Percentiles rank a stretch among this genome's conserved stretches.
Evolutionary conservation across 2,888 invertebrate genomes (phyloP).

Genomic region (Helobdella robusta): DNA sequence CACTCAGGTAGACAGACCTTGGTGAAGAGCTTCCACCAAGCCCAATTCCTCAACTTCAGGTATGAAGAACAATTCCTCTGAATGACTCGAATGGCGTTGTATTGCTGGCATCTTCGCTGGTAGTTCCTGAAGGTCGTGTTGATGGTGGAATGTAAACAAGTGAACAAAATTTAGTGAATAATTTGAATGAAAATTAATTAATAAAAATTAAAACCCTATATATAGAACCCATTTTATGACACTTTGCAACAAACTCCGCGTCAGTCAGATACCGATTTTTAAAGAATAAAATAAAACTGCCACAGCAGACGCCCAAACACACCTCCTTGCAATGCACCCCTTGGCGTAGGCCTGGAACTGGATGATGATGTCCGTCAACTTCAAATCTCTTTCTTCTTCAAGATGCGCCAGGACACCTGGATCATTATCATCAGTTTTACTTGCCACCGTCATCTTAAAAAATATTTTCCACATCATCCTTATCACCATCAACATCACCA

Average conservation of each 20-base stretch:
- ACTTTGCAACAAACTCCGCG: too few relatives aligned
- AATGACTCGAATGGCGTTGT: constrained; percentile 95
- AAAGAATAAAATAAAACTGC: too few relatives aligned
- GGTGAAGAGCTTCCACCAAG: constrained; percentile 99
- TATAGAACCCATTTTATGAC: too few relatives aligned
- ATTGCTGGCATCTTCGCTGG: constrained; percentile 89
- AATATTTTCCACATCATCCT: too few relatives aligned
- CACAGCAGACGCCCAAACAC: too few relatives aligned
- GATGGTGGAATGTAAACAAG: too few relatives aligned
- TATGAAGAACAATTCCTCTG: constrained; percentile 98
- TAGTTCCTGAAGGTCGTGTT: constrained; percentile 63
- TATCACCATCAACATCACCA: constrained; percentile 61
- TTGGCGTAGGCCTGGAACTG: constrained; percentile 95
- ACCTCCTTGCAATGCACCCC: constrained; percentile 76
- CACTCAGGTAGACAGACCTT: constrained; percentile 58
- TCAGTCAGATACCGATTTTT: too few relatives aligned
- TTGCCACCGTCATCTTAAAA: too few relatives aligned
- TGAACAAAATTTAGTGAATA: too few relatives aligned
- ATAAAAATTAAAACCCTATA: too few relatives aligned
- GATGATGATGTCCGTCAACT: constrained; percentile 93
- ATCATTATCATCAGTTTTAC: too few relatives aligned
- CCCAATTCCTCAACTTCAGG: constrained; percentile 95
- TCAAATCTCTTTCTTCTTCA: constrained; percentile 96
- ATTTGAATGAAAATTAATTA: too few relatives aligned
- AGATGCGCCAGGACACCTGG: constrained; percentile 91